phyloP scores from a whole-genome alignment of 2,888 invertebrate species.

The Zele albiditarsus region DNA sequence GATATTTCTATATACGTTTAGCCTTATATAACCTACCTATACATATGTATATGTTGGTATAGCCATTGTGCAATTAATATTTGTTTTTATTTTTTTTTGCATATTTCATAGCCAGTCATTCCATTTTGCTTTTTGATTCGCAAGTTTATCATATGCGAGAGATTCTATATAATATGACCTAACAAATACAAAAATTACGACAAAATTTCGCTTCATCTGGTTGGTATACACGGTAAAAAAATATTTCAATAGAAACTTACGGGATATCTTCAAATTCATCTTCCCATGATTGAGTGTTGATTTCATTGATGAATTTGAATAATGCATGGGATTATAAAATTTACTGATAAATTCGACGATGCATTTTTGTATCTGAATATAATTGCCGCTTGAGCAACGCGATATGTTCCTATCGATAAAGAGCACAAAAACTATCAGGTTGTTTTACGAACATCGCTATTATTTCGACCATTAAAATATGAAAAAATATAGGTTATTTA shows the following conservation, averaged over 20 bases:
- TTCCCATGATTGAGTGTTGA: neutral
- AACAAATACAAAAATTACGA: neutral
- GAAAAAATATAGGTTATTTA: neutral
- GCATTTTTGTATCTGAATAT: neutral
- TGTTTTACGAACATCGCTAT: neutral
- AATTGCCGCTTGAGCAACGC: neutral
- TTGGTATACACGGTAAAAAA: slow-evolving; percentile 25
- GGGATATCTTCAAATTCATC: slow-evolving; percentile 3
- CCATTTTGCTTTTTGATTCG: neutral
- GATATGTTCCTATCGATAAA: neutral
- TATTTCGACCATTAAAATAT: neutral
- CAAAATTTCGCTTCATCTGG: neutral
- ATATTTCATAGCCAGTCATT: neutral
- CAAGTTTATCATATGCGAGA: neutral
- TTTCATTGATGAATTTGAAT: neutral
- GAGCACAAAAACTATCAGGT: slow-evolving; percentile 2
- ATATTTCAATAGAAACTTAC: slow-evolving; percentile 15
- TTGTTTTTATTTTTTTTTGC: neutral
- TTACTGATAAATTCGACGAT: slow-evolving; percentile 7
- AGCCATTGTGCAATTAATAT: slow-evolving; percentile 1
- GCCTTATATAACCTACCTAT: neutral
- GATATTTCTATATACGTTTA: neutral
- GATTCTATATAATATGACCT: neutral
- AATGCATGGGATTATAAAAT: neutral
- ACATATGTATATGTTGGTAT: slow-evolving; percentile 11